A percentile compares a stretch with the other conserved stretches of the same genome.
phyloP scores from a whole-genome alignment of 1,140 invertebrate genomes.

The Hydropsyche tenuis region DNA sequence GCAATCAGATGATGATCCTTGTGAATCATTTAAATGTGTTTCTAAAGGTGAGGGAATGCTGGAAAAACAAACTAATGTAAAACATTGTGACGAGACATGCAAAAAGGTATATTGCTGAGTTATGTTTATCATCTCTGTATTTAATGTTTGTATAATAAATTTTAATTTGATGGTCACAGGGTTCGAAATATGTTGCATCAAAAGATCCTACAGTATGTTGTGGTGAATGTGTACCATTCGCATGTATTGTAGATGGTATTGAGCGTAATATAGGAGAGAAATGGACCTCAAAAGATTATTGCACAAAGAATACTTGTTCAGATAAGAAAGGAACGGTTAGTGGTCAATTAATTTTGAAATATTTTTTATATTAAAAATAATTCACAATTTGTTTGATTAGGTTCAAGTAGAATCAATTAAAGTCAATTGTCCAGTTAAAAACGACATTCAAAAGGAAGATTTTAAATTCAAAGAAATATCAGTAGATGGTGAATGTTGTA shows the following conservation, averaged over 20 bases:
- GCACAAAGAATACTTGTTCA: conserved; percentile 65
- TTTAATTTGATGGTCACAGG: conserved; percentile 23
- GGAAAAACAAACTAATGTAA: conserved; percentile 57
- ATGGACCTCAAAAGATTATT: conserved; percentile 68
- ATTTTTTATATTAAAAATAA: no score
- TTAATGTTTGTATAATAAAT: not conserved
- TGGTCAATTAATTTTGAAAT: no score
- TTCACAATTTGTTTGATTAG: conserved; percentile 48
- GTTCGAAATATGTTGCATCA: conserved; percentile 42
- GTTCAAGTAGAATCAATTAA: conserved; percentile 57
- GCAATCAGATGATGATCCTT: conserved; percentile 62
- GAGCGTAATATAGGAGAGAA: conserved; percentile 61
- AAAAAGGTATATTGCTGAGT: conserved; percentile 10
- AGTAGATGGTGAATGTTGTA: conserved; percentile 53
- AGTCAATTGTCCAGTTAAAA: conserved; percentile 56
- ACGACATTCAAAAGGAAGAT: conserved; percentile 49
- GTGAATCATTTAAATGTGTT: conserved; percentile 63
- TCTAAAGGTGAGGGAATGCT: conserved; percentile 55
- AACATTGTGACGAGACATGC: conserved; percentile 55
- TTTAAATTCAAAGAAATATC: conserved; percentile 50
- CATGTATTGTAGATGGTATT: conserved; percentile 66
- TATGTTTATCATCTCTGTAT: not conserved
- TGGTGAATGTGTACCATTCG: conserved; percentile 67
- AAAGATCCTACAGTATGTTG: conserved; percentile 62
- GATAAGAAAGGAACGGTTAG: conserved; percentile 62